These are phyloP conservation scores for Helicoverpa assulta DNA, from an alignment of 2,888 invertebrate genomes.

Conservation along the genomic window DNA sequence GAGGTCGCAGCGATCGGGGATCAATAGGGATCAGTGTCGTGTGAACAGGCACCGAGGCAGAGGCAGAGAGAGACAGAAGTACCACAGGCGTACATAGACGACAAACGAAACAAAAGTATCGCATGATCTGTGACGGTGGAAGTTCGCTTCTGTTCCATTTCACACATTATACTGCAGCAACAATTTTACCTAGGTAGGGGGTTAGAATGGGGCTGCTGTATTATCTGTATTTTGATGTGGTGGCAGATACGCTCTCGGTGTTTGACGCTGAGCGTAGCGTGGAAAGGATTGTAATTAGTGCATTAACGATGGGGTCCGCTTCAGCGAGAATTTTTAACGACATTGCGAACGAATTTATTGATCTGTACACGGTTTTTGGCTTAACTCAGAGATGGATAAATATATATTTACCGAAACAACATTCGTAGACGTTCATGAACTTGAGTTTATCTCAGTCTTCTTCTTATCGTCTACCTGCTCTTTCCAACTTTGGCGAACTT, in stretches of 20 bases:
- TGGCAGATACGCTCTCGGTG: conserved; percentile 44
- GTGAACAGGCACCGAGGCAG: conserved; percentile 24
- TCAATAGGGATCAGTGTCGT: conserved; percentile 61
- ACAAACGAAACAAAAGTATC: conserved; percentile 32
- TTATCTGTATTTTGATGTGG: conserved; percentile 8
- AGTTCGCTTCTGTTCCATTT: conserved; percentile 23
- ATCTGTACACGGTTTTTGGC: not conserved
- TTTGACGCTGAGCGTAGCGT: conserved; percentile 41
- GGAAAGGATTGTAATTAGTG: conserved; percentile 46
- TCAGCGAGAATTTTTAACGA: conserved; percentile 35
- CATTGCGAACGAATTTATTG: not conserved
- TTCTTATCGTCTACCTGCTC: not conserved
- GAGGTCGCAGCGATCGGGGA: conserved; percentile 50
- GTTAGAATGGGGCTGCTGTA: conserved; percentile 16
- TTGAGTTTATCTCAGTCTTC: not conserved
- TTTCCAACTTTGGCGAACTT: not conserved
- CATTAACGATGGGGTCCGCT: conserved; percentile 48
- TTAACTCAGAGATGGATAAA: not conserved
- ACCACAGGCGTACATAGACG: conserved; percentile 1
- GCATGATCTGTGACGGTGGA: conserved; percentile 21
- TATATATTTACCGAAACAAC: no score
- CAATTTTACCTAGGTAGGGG: conserved; percentile 23
- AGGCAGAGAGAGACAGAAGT: conserved; percentile 28
- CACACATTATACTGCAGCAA: conserved; percentile 14
- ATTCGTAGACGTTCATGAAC: not conserved